Base-by-base conservation (phyloP, 2,797 vertebrate species). In the Ctenopoma multispine region DNA sequence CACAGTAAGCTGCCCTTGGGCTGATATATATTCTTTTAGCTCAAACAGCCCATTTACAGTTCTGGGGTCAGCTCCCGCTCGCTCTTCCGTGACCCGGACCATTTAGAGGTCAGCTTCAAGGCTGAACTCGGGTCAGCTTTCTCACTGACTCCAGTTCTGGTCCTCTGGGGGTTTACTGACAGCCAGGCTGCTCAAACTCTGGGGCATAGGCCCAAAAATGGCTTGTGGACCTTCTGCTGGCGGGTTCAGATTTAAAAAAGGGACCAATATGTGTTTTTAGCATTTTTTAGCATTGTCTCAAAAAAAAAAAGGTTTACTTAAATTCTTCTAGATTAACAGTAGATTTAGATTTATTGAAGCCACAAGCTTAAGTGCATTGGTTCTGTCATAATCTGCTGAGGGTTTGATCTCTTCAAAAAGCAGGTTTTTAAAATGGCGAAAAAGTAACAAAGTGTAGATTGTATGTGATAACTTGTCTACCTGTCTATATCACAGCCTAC, bases 1-100 rank as follows among this genome's bases (percentile, higher is more conserved):
- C 77, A 78, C 79, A 54, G 84, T 76, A 75, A 82, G 69, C 77
- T 49, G 79, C 75, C 80, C 87, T 70, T 69, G 0, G 79, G 78
- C 48, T 68, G 76, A 80, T 77, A 62, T 82, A 79, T 83, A 79
- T 82, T 85, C 69, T 84, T 79, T 88, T 84, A 81, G 69, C 78
- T 82, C 77, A 86, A 86, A 89, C 87, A 80, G 82, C 69, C 87
- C 91, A 79, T 89, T 88, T 88, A 90, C 89, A 89, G 89, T 87
- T 86, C 63, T 79, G 75, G 85, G 85, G 82, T 91, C 82, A 50
- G 62, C 84, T 78, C 63, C 73, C 76, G 73, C 72, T 85, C 76
- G 68, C 80, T 87, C 80, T 66, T 75, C 74, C 74, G 41, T 89
- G 83, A 92, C 87, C 89, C 46, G 41, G 29, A 69, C 75, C 58